These are phyloP conservation scores for Karalla daura DNA, from an alignment of 2,797 vertebrate species.

Conservation along the genomic window DNA sequence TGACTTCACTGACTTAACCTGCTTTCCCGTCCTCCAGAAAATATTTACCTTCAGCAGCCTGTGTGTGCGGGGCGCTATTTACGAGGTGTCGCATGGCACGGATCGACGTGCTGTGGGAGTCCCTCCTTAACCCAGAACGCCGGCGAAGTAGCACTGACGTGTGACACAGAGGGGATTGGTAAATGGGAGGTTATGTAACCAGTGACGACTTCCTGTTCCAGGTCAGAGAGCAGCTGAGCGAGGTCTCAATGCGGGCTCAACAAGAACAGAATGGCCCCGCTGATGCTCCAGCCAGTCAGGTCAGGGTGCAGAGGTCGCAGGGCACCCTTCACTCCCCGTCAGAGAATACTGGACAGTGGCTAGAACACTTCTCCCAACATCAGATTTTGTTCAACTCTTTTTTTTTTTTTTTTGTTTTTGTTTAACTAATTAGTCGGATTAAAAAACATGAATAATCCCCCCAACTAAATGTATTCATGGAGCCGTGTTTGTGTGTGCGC, in stretches of 20 bases:
- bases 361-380: slow-evolving; percentile 1
- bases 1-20: slow-evolving; percentile 61
- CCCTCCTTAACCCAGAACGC: background rate
- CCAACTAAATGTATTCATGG: no score
- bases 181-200: slow-evolving; percentile 39
- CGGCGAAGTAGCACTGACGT: slow-evolving; percentile 16
- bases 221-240: slow-evolving; percentile 90
- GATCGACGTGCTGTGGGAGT: no score
- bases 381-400: background rate
- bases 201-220: slow-evolving; percentile 84
- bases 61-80: background rate
- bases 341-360: slow-evolving; percentile 70
- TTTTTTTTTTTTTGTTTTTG: background rate
- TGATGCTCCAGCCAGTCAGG: slow-evolving; percentile 79
- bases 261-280: slow-evolving; percentile 83
- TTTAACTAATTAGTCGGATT: no score
- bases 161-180: slow-evolving; percentile 8
- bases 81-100: slow-evolving; percentile 3
- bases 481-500: background rate
- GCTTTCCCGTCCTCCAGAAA: background rate
- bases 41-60: slow-evolving; percentile 3
- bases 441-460: background rate
- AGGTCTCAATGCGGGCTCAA: slow-evolving; percentile 83
- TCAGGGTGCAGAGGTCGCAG: slow-evolving; percentile 80
- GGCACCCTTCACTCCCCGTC: slow-evolving; percentile 67